Percentiles rank a stretch among this genome's conserved stretches.
Conservation (phyloP, 2,113 vertebrate species). For the Actenoides hombroni region DNA sequence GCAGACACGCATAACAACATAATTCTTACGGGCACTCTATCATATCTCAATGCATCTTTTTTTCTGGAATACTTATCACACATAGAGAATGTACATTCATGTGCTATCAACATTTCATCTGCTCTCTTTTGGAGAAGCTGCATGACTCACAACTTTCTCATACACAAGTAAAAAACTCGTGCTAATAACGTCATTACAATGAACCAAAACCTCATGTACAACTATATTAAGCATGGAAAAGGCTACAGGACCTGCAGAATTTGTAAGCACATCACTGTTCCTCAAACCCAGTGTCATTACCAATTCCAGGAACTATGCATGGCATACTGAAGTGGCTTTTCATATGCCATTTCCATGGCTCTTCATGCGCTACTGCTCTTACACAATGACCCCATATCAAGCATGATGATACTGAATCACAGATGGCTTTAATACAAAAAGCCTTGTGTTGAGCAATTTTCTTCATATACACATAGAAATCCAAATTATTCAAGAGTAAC, state of each 20-base stretch:
- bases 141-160: conserved; percentile 42
- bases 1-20: not conserved
- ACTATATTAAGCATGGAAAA: conserved; percentile 5
- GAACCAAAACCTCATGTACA: not conserved
- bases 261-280: not conserved
- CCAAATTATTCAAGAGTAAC: conserved; percentile 41
- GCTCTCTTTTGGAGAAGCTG: not conserved
- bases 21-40: not conserved
- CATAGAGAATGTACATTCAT: not conserved
- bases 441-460: conserved; percentile 15
- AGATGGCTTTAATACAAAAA: conserved; percentile 34
- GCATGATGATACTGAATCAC: conserved; percentile 2
- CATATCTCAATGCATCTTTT: not conserved
- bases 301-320: not conserved
- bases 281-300: not conserved
- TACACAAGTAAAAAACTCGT: conserved; percentile 20
- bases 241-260: not conserved
- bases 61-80: not conserved
- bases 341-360: not conserved
- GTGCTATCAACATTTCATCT: conserved; percentile 10
- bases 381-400: conserved; percentile 22
- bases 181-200: conserved; percentile 18
- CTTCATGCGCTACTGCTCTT: not conserved
- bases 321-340: conserved; percentile 8
- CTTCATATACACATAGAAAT: conserved; percentile 11